Percentiles rank a stretch among this genome's conserved stretches.
phyloP scores from a whole-genome alignment of 2,888 invertebrate species.

The Lasioglossum zephyrum region DNA sequence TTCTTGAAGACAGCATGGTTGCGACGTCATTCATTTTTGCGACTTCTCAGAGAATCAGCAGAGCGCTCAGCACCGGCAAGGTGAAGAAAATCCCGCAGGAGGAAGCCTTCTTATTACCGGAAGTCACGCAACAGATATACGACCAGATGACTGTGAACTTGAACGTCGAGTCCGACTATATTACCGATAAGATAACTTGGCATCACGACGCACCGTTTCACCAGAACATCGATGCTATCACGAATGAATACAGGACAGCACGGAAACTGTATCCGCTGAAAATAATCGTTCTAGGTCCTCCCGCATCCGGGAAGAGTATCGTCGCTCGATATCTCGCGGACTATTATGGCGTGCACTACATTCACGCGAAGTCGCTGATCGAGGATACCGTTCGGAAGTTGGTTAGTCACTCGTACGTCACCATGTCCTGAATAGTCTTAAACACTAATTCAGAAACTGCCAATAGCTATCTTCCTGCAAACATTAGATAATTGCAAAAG shows the following conservation, averaged over 20 bases:
- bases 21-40: background rate
- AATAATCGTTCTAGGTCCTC: slow-evolving; percentile 88
- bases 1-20: background rate
- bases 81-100: slow-evolving; percentile 86
- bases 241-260: slow-evolving; percentile 83
- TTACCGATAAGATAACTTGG: slow-evolving; percentile 85
- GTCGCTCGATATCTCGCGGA: slow-evolving; percentile 86
- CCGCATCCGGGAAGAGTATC: slow-evolving; percentile 88
- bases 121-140: slow-evolving; percentile 86
- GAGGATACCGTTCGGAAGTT: slow-evolving; percentile 86
- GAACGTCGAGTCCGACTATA: slow-evolving; percentile 87
- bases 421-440: background rate
- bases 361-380: slow-evolving; percentile 86
- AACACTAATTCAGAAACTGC: background rate
- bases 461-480: background rate
- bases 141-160: slow-evolving; percentile 87
- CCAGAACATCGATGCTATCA: slow-evolving; percentile 84
- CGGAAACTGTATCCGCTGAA: slow-evolving; percentile 87
- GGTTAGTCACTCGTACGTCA: slow-evolving; percentile 82
- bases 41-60: slow-evolving; percentile 84
- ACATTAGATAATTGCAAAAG: no score
- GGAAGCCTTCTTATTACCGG: slow-evolving; percentile 87
- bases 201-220: slow-evolving; percentile 86
- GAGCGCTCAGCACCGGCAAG: slow-evolving; percentile 85
- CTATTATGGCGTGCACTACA: slow-evolving; percentile 86